phyloP scores from a whole-genome alignment of 2,797 vertebrate genomes.

The Champsocephalus esox region DNA sequence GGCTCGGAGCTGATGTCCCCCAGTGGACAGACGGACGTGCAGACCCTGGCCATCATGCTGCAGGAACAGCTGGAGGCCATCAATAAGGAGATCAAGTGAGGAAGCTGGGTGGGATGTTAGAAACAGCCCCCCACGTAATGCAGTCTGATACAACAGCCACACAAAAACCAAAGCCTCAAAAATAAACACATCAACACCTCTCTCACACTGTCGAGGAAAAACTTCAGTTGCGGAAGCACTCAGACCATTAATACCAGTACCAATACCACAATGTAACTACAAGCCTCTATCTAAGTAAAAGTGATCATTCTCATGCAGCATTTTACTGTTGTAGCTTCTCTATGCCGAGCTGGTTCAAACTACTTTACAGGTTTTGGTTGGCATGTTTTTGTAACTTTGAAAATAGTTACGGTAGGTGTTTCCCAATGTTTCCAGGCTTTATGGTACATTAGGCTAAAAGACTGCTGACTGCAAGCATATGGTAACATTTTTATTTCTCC shows the following conservation, averaged over 20 bases:
- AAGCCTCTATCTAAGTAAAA: not conserved
- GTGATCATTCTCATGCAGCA: too few relatives aligned
- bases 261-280: too few relatives aligned
- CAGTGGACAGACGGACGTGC: conserved; percentile 91
- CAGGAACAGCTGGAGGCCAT: conserved; percentile 93
- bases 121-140: conserved; percentile 5
- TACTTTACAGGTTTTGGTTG: too few relatives aligned
- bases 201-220: not conserved
- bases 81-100: conserved; percentile 94
- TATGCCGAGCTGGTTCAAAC: too few relatives aligned
- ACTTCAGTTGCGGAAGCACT: not conserved
- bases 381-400: too few relatives aligned
- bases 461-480: too few relatives aligned
- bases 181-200: conserved; percentile 23
- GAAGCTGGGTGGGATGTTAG: not conserved
- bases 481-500: too few relatives aligned
- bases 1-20: conserved; percentile 89
- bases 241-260: too few relatives aligned
- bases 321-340: too few relatives aligned
- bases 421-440: conserved; percentile 1
- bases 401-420: not conserved
- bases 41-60: conserved; percentile 92
- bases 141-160: conserved; percentile 2
- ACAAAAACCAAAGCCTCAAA: conserved; percentile 10
- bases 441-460: not conserved